Base-by-base conservation (phyloP, 2,888 invertebrate species). In the Amphiduros pacificus region DNA sequence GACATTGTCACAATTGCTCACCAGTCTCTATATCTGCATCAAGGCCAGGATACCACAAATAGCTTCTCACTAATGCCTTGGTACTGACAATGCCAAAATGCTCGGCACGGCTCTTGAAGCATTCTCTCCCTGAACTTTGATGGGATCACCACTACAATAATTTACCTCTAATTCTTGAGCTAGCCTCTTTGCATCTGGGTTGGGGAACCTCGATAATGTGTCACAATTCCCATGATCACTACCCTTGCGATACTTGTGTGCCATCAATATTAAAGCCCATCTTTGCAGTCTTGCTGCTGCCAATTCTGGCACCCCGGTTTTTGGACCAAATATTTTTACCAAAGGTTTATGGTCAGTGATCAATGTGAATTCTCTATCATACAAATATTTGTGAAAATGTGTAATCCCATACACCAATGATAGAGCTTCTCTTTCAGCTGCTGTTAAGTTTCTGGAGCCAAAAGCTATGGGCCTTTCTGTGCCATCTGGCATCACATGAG, bases 21-120 rank as follows among this genome's bases (percentile, higher is more conserved):
- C 52, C 55, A 22, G 11, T 9, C 50, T 62, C 67, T 32, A 68
- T 61, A 27, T 70, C 60, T 9, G 22, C 29, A 55, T 69, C 69
- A 20, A 73, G 24, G 9, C 57, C 59, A 11, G 70, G 69, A 69
- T 71, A 72, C 67, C 69, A 71, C 14, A 72, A 29, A 58, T 65
- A 70, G 29, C 65, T 65, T 3, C 71, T 49, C 17, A 64, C 62
- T 4, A 70, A 31, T 6, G 52, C 36, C 41, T 73, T 72, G 71
- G 69, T 72, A 6, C 66, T 32, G n/a, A 31, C 41, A 2, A 71
- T 68, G 3, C 70, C 69, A 31, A 65, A 62, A 58, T 74, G 70
- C 44, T 55, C 57, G 14, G 54, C 59, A 63, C 22, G 71, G 52
- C 17, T 63, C 66, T 2, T 60, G 48, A 24, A 71, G 41, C 20